A percentile compares a stretch with the other conserved stretches of the same genome.
phyloP scores from a whole-genome alignment of 2,797 vertebrate species.

The Sitta carolinensis region DNA sequence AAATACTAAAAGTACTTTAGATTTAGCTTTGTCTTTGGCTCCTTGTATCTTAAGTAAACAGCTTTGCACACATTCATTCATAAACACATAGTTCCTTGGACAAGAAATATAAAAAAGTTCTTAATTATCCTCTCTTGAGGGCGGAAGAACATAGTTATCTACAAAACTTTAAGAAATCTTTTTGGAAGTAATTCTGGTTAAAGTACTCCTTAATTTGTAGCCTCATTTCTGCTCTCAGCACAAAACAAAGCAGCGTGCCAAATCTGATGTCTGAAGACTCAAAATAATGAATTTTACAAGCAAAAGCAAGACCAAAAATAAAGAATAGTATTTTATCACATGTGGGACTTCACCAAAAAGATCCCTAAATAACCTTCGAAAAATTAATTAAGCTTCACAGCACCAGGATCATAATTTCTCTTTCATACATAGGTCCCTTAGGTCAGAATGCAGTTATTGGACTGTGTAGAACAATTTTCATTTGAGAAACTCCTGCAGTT shows the following conservation, averaged over 20 bases:
- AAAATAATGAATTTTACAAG: neutral
- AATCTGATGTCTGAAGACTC: neutral
- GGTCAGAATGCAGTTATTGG: neutral
- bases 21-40: neutral
- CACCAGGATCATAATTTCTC: neutral
- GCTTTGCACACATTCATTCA: neutral
- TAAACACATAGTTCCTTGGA: neutral
- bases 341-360: neutral
- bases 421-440: neutral
- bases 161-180: neutral
- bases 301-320: neutral
- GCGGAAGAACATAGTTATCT: neutral
- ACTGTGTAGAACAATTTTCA: neutral
- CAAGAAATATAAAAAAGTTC: neutral
- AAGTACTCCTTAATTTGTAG: neutral
- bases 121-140: neutral
- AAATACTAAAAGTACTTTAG: neutral
- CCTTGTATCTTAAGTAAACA: neutral
- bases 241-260: neutral
- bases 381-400: conserved; percentile 29
- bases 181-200: neutral
- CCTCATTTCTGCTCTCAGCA: neutral
- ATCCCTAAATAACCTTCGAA: neutral
- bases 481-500: neutral
- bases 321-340: neutral